Evolutionary conservation across 2,113 vertebrate genomes (phyloP).

Genomic region (Sander lucioperca): DNA sequence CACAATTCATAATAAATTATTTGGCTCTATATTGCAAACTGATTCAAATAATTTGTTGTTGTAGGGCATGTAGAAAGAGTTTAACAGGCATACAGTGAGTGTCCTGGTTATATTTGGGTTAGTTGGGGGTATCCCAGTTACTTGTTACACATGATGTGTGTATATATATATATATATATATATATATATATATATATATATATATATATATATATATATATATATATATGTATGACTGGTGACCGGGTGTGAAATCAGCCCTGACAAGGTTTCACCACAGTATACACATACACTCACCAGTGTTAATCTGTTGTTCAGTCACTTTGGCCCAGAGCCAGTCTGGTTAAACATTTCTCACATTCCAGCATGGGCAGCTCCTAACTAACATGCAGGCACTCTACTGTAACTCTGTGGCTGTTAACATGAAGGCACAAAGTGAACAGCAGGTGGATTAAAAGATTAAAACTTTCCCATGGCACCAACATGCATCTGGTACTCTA

Average conservation of each 20-base stretch:
- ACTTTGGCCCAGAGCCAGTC: constrained; percentile 65
- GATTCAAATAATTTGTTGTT: neutral
- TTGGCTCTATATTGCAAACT: neutral
- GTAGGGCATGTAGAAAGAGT: neutral
- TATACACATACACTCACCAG: neutral
- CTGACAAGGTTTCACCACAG: neutral
- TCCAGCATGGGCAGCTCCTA: constrained; percentile 22
- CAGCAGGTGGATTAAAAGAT: neutral
- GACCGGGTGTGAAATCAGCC: neutral
- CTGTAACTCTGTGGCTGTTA: constrained; percentile 13
- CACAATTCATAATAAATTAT: neutral
- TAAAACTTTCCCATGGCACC: neutral
- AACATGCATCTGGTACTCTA: neutral
- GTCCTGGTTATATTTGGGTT: neutral
- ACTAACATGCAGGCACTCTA: constrained; percentile 11
- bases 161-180: neutral
- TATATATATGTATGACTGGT: neutral
- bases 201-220: neutral
- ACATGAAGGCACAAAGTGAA: neutral
- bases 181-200: neutral
- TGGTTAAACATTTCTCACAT: constrained; percentile 63
- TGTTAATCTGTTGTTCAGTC: constrained; percentile 55
- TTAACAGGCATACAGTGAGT: neutral
- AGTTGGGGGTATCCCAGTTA: neutral
- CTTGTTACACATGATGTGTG: neutral